Base-by-base conservation (phyloP, 2,888 invertebrate species). In the Galeruca laticollis region DNA sequence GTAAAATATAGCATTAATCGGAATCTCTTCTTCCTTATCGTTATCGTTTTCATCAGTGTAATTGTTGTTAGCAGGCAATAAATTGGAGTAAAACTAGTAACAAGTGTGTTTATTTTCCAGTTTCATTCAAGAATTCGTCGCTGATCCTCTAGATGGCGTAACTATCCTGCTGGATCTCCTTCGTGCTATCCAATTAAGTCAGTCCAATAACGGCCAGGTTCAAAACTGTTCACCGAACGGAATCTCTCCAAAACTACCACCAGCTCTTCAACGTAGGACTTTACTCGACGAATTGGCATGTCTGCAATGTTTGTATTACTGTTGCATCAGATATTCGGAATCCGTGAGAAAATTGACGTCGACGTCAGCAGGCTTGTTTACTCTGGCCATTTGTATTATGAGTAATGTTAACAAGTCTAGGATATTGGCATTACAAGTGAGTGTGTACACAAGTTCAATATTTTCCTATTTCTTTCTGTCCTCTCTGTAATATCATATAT, bases 61-160 rank as follows among this genome's bases (percentile, higher is more conserved):
- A n/a, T n/a, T n/a, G n/a, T n/a, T n/a, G n/a, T n/a, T n/a, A n/a
- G n/a, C n/a, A n/a, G n/a, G n/a, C 2, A 26, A 26, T 5, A 26
- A 26, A 26, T 26, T 26, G 26, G 6, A n/a, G n/a, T n/a, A n/a
- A n/a, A n/a, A n/a, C n/a, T n/a, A n/a, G n/a, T n/a, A n/a, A n/a
- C n/a, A n/a, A n/a, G n/a, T n/a, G n/a, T 4, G 5, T 15, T 26
- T n/a, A 10, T 51, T 63, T 73, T 75, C 0, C 87, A 97, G 97
- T 85, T 98, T 97, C 84, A 93, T 97, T 9, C 95, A 96, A 86
- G 97, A 97, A 85, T 97, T 97, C 84, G 91, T 95, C 0, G 91
- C 93, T 63, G 92, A 95, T 68, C 95, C 96, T 18, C 90, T 95
- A 80, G 96, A 96, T 86, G 97, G 97, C 9, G 92, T 97, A 2